Percentiles rank a stretch among this genome's conserved stretches.
Conservation (phyloP, 2,113 vertebrate genomes). For the Excalfactoria chinensis region DNA sequence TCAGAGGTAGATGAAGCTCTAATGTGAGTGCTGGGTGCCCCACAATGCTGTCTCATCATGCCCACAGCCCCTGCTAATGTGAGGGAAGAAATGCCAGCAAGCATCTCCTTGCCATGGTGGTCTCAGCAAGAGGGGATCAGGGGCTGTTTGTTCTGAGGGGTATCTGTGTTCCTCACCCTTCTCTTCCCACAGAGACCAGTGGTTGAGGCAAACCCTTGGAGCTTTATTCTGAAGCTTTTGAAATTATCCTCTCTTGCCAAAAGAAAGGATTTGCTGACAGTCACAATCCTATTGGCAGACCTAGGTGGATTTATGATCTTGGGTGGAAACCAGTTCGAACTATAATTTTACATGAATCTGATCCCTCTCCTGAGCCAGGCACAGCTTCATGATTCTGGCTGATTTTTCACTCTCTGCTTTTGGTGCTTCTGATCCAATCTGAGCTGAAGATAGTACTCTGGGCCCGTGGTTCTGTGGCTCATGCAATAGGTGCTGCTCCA, state of each 20-base stretch:
- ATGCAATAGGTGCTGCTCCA: background rate
- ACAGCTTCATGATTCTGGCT: slow-evolving; percentile 59
- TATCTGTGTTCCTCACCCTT: background rate
- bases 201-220: background rate
- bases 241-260: slow-evolving; percentile 48
- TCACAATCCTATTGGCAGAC: slow-evolving; percentile 70
- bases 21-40: fast-evolving
- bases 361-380: slow-evolving; percentile 68
- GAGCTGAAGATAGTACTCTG: background rate
- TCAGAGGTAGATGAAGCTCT: background rate
- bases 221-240: slow-evolving; percentile 32
- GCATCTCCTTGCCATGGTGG: background rate
- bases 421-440: slow-evolving; percentile 11
- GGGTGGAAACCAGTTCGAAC: slow-evolving; percentile 67
- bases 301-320: slow-evolving; percentile 66
- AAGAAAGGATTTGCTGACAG: slow-evolving; percentile 68
- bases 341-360: slow-evolving; percentile 62
- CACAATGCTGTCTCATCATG: background rate
- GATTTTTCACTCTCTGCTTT: slow-evolving; percentile 52
- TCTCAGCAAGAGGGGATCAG: background rate
- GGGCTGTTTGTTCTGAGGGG: background rate
- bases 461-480: fast-evolving
- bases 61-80: background rate
- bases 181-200: background rate
- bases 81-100: background rate